Evolutionary conservation across 1,140 invertebrate species (phyloP), one percentile per base, ranked within the genome.

Genomic region (Eriosoma lanigerum): DNA sequence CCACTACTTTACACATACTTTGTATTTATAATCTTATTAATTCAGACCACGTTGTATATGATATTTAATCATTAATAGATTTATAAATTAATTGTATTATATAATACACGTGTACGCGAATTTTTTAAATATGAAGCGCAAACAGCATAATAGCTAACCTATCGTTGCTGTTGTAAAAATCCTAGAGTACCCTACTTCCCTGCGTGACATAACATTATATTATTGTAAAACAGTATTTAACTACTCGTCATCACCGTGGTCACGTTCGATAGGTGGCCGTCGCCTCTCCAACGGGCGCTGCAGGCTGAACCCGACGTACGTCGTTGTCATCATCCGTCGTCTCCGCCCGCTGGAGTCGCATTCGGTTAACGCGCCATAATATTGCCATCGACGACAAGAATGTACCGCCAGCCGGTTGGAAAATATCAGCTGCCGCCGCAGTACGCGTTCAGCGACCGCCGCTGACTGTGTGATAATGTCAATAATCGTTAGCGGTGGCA

Each of bases 391-490:
- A 29, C 44, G 56, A 48, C 38, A 17, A 76, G 21, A 38, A 76
- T 76, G 73, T 32, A 38, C 29, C 9, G 19, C 54, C n/a, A 32
- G 13, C 21, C 73, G 54, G 32, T 21, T 2, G 64, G 19, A 24
- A 21, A 26, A 17, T 48, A 19, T 29, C 72, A 38, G 72, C 52
- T 32, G 72, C 10, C n/a, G 32, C 73, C 32, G 54, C 73, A 76
- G 73, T 75, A 75, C 72, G 72, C 72, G 72, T 54, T 76, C 50
- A 19, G 32, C 54, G 13, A 58, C 32, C 73, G 54, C 50, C 52
- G 54, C 19, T n/a, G 73, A 58, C 26, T 19, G 32, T 19, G 19
- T 32, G 32, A 76, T 76, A 76, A 76, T 76, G 73, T 58, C 66
- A 68, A 24, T 68, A 2, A 46, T 48, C 46, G 13, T 68, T 48